Conservation (phyloP, 2,888 invertebrate genomes). For the Lymantria dispar region DNA sequence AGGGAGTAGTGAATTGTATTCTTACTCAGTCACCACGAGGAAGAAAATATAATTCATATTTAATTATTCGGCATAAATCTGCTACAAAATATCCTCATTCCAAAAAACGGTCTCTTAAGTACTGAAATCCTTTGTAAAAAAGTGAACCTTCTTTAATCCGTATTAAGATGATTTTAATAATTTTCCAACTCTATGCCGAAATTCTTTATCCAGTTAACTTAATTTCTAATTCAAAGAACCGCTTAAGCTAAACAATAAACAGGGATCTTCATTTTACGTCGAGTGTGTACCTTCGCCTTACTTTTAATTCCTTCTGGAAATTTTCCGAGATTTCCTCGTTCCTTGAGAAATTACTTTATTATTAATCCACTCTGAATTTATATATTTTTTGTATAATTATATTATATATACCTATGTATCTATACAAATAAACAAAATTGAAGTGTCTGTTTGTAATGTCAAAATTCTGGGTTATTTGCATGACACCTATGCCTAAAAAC, state of each 20-base stretch:
- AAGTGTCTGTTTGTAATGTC: too few relatives aligned
- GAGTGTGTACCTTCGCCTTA: neutral
- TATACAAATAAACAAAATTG: too few relatives aligned
- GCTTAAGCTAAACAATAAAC: conserved; percentile 2
- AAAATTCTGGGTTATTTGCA: too few relatives aligned
- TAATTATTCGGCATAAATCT: too few relatives aligned
- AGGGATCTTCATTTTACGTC: neutral
- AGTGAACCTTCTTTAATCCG: neutral
- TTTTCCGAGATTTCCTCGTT: neutral
- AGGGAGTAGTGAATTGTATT: too few relatives aligned
- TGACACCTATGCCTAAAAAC: too few relatives aligned
- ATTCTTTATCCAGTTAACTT: neutral
- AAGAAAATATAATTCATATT: too few relatives aligned
- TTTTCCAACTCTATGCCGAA: neutral
- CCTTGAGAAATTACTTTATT: conserved; percentile 11
- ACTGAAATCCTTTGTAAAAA: too few relatives aligned
- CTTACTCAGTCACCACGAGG: too few relatives aligned
- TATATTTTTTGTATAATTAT: conserved; percentile 2
- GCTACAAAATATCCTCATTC: too few relatives aligned
- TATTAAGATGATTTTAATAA: neutral
- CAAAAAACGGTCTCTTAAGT: too few relatives aligned
- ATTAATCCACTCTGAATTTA: conserved; percentile 11
- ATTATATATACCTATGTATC: neutral
- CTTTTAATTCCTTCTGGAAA: conserved; percentile 2
- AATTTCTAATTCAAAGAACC: conserved; percentile 1